Base-by-base conservation (phyloP, 1,140 invertebrate genomes). In the Polypedilum pembai region DNA sequence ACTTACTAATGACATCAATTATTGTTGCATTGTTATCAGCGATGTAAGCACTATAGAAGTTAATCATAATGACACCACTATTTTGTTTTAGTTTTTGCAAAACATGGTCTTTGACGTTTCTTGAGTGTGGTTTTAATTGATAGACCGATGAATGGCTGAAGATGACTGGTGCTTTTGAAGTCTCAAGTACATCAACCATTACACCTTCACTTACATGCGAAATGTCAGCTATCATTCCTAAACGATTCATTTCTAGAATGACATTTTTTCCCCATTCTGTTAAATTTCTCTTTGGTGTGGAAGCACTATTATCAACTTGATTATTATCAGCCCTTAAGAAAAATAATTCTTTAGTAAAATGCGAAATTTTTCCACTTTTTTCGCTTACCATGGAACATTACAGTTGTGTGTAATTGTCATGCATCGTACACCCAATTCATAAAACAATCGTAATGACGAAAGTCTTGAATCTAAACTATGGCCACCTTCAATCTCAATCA, bases 401-500 rank as follows among this genome's bases (percentile, higher is more conserved):
- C 92, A 93, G 73, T 87, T 89, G 82, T 93, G 91, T 20, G 92
- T 93, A 4, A 93, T 83, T 7, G 91, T 93, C 77, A 94, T 86
- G 79, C 92, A 93, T 63, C 91, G 84, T 73, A 92, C 91, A 41
- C 93, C 93, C 33, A 95, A 84, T 74, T 91, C 88, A 82, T 95
- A 94, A 82, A 93, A 92, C 76, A 92, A 91, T 76, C 94, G 86
- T 65, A 95, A 85, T 41, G 92, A 90, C 24, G 91, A 91, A 74
- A 95, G 82, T 69, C 91, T 93, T 79, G 92, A 93, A 76, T 92
- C 92, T 40, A 95, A 88, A 7, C 92, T 90, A 83, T 96, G 92
- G 75, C 93, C 91, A 56, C 94, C 91, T 84, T 95, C 91, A 41
- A 96, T 88, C 0, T 92, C 93, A 41, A 95, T 91, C 75, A 95